phyloP scores from a whole-genome alignment of 2,113 vertebrate genomes.

The Passer domesticus region DNA sequence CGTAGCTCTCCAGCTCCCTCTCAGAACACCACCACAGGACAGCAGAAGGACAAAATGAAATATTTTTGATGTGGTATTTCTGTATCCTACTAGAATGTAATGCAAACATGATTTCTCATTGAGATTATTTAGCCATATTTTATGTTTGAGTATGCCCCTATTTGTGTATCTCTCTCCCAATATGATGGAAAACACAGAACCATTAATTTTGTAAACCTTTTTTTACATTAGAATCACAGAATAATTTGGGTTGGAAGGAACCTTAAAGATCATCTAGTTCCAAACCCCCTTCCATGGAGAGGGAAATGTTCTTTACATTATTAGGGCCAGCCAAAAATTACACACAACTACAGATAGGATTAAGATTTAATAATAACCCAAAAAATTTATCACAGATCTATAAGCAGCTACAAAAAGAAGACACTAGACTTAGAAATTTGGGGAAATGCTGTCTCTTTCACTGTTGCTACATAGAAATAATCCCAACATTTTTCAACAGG shows the following conservation, averaged over 20 bases:
- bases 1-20: not conserved
- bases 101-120: not conserved
- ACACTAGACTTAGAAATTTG: conserved; percentile 21
- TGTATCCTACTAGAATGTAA: not conserved
- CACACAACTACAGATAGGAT: not conserved
- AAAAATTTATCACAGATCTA: conserved; percentile 50
- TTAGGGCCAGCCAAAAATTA: conserved; percentile 23
- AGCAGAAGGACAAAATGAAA: not conserved
- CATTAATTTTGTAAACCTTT: not conserved
- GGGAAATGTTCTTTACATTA: not conserved
- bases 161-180: not conserved
- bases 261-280: not conserved
- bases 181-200: not conserved
- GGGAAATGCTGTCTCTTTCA: not conserved
- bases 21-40: not conserved
- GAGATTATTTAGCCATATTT: not conserved
- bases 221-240: not conserved
- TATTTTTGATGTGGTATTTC: not conserved
- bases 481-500: not conserved
- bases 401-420: conserved; percentile 34
- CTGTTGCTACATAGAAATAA: not conserved
- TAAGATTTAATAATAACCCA: conserved; percentile 5
- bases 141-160: not conserved
- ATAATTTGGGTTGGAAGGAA: not conserved
- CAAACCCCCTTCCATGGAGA: not conserved